Base-by-base conservation (phyloP, 2,888 invertebrate species). In the Apamea epomidion region DNA sequence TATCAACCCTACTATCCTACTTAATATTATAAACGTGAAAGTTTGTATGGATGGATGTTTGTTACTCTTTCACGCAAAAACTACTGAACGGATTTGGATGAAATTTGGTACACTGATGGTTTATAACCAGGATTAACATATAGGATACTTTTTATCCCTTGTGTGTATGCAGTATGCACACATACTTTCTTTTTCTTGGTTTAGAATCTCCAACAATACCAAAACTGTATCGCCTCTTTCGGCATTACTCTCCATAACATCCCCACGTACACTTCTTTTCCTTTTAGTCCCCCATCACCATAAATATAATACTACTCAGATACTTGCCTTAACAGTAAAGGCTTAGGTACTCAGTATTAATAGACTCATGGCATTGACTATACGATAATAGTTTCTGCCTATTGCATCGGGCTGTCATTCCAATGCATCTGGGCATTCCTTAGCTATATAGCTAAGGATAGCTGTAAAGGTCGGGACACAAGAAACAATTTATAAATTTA, bases 401-500 rank as follows among this genome's bases (percentile, higher is more conserved):
- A 84, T 84, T 73, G 80, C 88, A 72, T 70, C 54, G 51, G 65
- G 74, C 77, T 73, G 80, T 87, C 87, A 88, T 90, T 88, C 83
- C 89, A 74, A 68, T 84, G 80, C 89, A 79, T 80, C 72, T 73
- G 72, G 73, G 76, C 85, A 89, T 89, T 90, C 89, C 87, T 29
- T 62, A 74, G 37, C 60, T 80, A 72, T 78, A 25, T 79, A 71
- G 60, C 42, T 58, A 37, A 18, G 14, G 32, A 8, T 70, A 58
- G 14, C 10, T 45, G 45, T 87, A 65, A 86, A 16, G 88, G 29
- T 10, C 0, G 42, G 5, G 54, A 58, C 62, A 85, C 80, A 85
- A 70, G 14, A 48, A 21, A 60, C 58, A 0, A 60, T 60, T 60
- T n/a, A 60, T 60, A 14, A 12, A 60, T 60, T n/a, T 60, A 60